phyloP scores from a whole-genome alignment of 2,888 invertebrate genomes.

The Trachelus troglodyta region DNA sequence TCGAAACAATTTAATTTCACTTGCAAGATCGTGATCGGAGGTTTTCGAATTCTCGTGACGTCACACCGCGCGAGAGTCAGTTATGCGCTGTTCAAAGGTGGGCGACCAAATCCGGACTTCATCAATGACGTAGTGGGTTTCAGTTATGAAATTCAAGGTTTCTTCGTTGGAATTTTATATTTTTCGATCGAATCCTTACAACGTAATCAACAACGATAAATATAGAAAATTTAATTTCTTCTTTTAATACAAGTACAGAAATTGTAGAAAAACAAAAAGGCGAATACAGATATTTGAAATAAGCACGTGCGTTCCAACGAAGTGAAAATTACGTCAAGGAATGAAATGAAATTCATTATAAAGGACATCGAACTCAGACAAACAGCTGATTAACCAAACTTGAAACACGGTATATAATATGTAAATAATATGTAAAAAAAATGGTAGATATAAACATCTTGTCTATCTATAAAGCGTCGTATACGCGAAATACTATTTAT shows the following conservation, averaged over 20 bases:
- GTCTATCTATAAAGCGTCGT: background rate
- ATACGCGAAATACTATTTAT: background rate
- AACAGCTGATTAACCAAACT: too few relatives aligned
- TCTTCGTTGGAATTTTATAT: background rate
- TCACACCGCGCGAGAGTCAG: background rate
- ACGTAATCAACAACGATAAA: background rate
- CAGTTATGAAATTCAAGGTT: background rate
- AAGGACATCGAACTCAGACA: too few relatives aligned
- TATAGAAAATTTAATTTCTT: too few relatives aligned
- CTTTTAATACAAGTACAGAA: too few relatives aligned
- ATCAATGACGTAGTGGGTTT: background rate
- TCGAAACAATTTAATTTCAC: constrained; percentile 9
- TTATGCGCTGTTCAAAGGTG: background rate
- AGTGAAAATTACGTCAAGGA: too few relatives aligned
- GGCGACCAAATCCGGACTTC: background rate
- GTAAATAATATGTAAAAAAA: too few relatives aligned
- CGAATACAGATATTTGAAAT: too few relatives aligned
- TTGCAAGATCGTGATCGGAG: background rate
- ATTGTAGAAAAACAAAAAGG: too few relatives aligned
- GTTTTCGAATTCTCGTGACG: background rate
- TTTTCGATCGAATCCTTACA: background rate
- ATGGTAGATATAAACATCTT: too few relatives aligned
- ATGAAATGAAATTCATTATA: too few relatives aligned
- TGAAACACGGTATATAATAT: too few relatives aligned
- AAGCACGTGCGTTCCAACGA: too few relatives aligned